Evolutionary conservation across 1,140 invertebrate genomes (phyloP), one percentile per base, ranked within the genome.

Genomic region (Lepidurus couesii): DNA sequence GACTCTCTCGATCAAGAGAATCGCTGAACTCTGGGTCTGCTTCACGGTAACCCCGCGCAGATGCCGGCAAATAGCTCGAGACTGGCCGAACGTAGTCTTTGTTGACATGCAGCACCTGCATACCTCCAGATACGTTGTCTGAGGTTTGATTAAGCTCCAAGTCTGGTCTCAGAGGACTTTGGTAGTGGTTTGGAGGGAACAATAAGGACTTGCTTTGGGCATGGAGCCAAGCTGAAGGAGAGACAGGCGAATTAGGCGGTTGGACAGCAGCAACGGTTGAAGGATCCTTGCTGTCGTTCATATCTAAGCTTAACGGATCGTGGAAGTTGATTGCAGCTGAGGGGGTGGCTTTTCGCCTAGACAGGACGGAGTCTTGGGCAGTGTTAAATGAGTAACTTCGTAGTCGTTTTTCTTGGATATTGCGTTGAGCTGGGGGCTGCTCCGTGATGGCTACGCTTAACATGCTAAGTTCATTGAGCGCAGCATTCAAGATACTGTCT

Each of bases 161-260:
- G 16, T 53, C 26, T 4, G 21, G 16, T 53, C 10, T 9, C 1
- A 65, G 74, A 78, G 42, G n/a, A 24, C 7, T 42, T 73, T 1
- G 73, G n/a, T 24, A 65, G 42, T n/a, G 76, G 43, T 73, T 65
- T 21, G 34, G 42, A 16, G 45, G 44, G 34, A 44, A 42, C 16
- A 42, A 8, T 10, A 42, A 34, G 42, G 53, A n/a, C 75, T 26
- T 75, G 65, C 34, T 74, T 75, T 34, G 45, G 45, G 16, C 75
- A 74, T 75, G 73, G 43, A 74, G 45, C 21, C 34, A 74, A 11
- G 75, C 74, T 16, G 65, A 75, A 7, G 78, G 78, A 21, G 78
- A 79, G 7, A 79, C 78, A 13, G 78, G 78, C n/a, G 78, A 79
- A 44, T 79, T 79, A 42, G 78, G 78, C 73, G 78, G 78, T 44